These are phyloP conservation scores for Orthonyx spaldingii DNA, from an alignment of 2,113 vertebrate species.

Conservation along the genomic window DNA sequence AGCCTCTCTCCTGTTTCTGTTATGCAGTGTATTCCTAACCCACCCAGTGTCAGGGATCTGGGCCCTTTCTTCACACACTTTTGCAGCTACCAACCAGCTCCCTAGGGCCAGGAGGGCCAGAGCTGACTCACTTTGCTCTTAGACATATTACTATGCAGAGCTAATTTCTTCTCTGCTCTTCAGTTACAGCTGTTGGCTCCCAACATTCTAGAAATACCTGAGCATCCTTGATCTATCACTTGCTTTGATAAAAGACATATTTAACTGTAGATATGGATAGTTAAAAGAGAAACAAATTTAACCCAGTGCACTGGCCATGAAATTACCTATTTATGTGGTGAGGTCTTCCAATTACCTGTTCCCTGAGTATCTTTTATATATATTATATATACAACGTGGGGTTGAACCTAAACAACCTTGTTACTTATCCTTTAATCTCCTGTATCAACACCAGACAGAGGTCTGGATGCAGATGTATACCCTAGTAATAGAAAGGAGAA, in stretches of 20 bases:
- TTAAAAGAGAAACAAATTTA: not conserved
- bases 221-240: not conserved
- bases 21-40: accelerated
- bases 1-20: not conserved
- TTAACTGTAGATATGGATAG: not conserved
- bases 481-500: not conserved
- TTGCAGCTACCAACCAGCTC: not conserved
- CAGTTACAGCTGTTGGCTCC: not conserved
- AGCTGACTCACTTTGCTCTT: not conserved
- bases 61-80: not conserved
- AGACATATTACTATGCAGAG: not conserved
- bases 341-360: not conserved
- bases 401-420: not conserved
- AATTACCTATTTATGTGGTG: not conserved
- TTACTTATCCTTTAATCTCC: not conserved
- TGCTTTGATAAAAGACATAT: not conserved
- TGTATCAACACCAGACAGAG: not conserved
- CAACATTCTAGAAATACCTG: not conserved
- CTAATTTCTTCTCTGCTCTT: not conserved
- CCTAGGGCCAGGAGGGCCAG: not conserved
- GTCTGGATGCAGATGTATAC: not conserved
- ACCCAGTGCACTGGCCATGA: not conserved
- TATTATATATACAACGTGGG: accelerated
- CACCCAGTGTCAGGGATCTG: not conserved
- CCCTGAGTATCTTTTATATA: not conserved